Conservation (phyloP, 1,140 invertebrate genomes). For the Bombus confusus region DNA sequence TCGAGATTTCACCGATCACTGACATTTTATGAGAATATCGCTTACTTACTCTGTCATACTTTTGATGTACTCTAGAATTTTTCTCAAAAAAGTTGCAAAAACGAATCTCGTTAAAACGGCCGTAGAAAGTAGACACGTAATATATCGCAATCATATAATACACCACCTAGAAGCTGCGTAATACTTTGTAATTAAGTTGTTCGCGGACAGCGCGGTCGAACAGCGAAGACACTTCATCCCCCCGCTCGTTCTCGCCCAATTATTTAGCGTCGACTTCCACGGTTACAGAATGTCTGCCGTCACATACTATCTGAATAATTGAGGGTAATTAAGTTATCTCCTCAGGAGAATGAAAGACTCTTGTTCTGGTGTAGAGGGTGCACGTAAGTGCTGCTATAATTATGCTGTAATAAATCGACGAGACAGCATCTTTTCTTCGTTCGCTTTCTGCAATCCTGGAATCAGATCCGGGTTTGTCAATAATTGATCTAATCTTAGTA, state of each 20-base stretch:
- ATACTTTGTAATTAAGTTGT: constrained; percentile 11
- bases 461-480: neutral
- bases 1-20: neutral
- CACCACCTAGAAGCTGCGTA: neutral
- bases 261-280: neutral
- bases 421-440: neutral
- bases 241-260: neutral
- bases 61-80: no score
- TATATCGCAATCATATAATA: neutral
- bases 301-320: neutral
- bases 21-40: neutral
- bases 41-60: no score
- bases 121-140: constrained; percentile 32
- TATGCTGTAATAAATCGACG: constrained; percentile 4
- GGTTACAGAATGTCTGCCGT: no score
- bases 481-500: neutral
- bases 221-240: neutral
- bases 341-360: neutral
- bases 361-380: no score
- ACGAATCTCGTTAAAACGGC: neutral
- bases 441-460: no score
- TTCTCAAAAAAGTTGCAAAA: neutral
- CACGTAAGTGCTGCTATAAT: neutral
- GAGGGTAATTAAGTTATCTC: constrained; percentile 4
- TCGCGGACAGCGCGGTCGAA: neutral